These are phyloP conservation scores for Hemibagrus guttatus DNA, from an alignment of 2,797 vertebrate genomes.

Conservation along the genomic window DNA sequence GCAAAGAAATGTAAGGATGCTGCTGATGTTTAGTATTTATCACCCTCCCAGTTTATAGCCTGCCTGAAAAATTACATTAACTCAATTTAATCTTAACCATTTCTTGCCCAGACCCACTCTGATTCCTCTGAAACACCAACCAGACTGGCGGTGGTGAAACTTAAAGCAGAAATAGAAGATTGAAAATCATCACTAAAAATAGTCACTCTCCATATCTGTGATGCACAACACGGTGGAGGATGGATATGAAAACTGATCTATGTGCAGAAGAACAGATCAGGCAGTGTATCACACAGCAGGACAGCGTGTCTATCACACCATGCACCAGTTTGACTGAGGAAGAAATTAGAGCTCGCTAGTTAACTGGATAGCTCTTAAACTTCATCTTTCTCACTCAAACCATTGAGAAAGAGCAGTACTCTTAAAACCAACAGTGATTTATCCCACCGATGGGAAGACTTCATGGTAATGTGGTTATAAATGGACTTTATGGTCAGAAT, in stretches of 20 bases:
- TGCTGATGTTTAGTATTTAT: not conserved
- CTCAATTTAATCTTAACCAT: not conserved
- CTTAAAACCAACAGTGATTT: not conserved
- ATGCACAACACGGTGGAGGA: not conserved
- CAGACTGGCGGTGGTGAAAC: not conserved
- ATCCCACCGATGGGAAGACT: not conserved
- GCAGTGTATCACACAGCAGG: conserved; percentile 18
- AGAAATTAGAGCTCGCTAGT: not conserved
- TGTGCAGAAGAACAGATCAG: not conserved
- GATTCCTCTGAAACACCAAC: not conserved
- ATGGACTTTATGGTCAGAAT: not conserved
- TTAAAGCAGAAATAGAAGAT: not conserved
- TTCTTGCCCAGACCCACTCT: not conserved
- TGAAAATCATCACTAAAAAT: not conserved
- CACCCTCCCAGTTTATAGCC: not conserved
- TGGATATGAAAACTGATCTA: conserved; percentile 2
- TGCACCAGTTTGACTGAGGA: not conserved
- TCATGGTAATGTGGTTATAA: not conserved
- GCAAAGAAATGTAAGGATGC: not conserved
- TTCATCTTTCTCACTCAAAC: conserved; percentile 3
- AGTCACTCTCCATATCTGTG: not conserved
- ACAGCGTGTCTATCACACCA: not conserved
- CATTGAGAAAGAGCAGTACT: not conserved
- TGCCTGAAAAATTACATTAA: not conserved
- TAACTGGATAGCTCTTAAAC: not conserved